Conservation (phyloP, 2,113 vertebrate genomes). For the Neolamprologus ventralis region DNA sequence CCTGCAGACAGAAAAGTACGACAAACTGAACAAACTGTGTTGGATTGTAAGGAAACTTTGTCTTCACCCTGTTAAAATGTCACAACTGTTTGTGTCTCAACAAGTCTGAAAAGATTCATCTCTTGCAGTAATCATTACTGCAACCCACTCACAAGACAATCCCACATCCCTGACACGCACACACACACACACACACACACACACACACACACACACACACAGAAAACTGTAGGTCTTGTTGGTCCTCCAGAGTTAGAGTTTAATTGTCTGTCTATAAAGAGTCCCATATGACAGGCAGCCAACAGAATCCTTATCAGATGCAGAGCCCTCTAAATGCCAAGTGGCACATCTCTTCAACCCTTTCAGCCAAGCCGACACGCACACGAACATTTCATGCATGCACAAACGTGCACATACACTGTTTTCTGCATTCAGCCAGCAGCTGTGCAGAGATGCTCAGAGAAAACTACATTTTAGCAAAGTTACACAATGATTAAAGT, state of each 20-base stretch:
- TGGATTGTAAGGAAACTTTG: background rate
- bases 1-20: background rate
- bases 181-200: background rate
- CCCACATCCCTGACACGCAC: background rate
- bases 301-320: constrained; percentile 16
- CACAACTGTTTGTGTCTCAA: background rate
- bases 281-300: background rate
- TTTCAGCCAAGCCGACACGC: background rate
- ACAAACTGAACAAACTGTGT: background rate
- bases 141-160: background rate
- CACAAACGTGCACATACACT: accelerated
- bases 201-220: background rate
- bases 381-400: accelerated
- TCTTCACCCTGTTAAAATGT: background rate
- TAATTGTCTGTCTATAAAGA: constrained; percentile 13
- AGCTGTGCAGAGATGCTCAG: background rate
- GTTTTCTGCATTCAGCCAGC: background rate
- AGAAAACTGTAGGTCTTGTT: background rate
- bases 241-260: background rate
- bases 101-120: background rate
- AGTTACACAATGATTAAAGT: background rate
- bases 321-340: constrained; percentile 42
- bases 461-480: background rate
- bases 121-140: background rate
- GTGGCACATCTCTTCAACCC: background rate